Conservation (phyloP, 2,888 invertebrate species). For the Aphrophora alni region DNA sequence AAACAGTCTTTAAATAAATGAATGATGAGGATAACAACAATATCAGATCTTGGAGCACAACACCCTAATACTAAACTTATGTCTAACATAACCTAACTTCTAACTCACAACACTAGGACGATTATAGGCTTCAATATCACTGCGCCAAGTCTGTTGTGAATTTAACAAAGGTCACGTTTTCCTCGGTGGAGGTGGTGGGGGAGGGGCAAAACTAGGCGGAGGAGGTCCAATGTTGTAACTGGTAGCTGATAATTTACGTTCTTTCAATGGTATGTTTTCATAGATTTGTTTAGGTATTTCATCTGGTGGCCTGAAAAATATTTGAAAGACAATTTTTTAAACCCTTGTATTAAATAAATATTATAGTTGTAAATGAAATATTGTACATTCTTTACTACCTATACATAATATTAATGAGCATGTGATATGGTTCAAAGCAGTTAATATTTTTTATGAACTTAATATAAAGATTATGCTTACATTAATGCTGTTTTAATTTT, state of each 20-base stretch:
- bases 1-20: not conserved
- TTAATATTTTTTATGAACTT: too few species aligned
- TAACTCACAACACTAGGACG: slow-evolving; percentile 5
- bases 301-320: slow-evolving; percentile 60
- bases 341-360: too few species aligned
- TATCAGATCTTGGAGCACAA: not conserved
- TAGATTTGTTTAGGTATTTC: slow-evolving; percentile 61
- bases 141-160: not conserved
- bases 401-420: too few species aligned
- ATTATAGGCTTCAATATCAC: not conserved
- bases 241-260: slow-evolving; percentile 49
- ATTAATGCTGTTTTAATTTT: too few species aligned
- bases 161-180: slow-evolving; percentile 35
- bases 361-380: too few species aligned
- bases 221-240: slow-evolving; percentile 44
- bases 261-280: slow-evolving; percentile 62
- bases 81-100: not conserved
- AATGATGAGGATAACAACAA: not conserved
- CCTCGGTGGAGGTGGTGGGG: slow-evolving; percentile 47
- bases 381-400: too few species aligned
- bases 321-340: not conserved
- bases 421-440: too few species aligned
- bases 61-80: not conserved
- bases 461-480: too few species aligned
- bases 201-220: slow-evolving; percentile 45